Conservation (phyloP, 2,888 invertebrate species). For the Amiota communis region DNA sequence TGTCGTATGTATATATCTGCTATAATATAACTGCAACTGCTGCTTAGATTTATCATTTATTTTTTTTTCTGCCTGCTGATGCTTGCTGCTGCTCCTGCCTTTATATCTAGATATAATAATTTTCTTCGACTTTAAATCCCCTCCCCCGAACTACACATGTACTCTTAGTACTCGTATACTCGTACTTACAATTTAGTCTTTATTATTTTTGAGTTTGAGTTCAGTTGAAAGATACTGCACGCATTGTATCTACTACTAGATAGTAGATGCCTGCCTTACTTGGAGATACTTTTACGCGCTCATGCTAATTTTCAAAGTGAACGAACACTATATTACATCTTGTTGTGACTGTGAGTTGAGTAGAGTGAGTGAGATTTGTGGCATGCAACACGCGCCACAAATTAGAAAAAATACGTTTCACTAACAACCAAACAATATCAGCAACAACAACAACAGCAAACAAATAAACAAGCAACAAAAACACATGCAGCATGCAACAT, state of each 20-base stretch:
- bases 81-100: constrained; percentile 42
- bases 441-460: constrained; percentile 38
- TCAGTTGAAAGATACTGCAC: constrained; percentile 18
- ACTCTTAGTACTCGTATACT: not conserved
- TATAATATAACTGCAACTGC: constrained; percentile 30
- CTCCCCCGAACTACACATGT: not conserved
- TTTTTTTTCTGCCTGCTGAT: not conserved
- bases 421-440: constrained; percentile 20
- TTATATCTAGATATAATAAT: constrained; percentile 50
- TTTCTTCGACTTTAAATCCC: constrained; percentile 38
- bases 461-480: constrained; percentile 1
- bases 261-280: too few species aligned
- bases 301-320: constrained; percentile 48
- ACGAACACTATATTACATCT: not conserved
- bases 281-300: constrained; percentile 47
- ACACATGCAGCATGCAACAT: constrained; percentile 31
- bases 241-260: constrained; percentile 32
- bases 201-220: constrained; percentile 21
- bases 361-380: constrained; percentile 47
- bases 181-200: not conserved
- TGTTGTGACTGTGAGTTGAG: constrained; percentile 43
- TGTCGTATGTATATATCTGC: constrained; percentile 24
- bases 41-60: constrained; percentile 56
- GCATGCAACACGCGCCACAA: constrained; percentile 72
- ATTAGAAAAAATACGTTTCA: constrained; percentile 54